Evolutionary conservation across 2,797 vertebrate genomes (phyloP).

Genomic region (Hephaestus fuliginosus): DNA sequence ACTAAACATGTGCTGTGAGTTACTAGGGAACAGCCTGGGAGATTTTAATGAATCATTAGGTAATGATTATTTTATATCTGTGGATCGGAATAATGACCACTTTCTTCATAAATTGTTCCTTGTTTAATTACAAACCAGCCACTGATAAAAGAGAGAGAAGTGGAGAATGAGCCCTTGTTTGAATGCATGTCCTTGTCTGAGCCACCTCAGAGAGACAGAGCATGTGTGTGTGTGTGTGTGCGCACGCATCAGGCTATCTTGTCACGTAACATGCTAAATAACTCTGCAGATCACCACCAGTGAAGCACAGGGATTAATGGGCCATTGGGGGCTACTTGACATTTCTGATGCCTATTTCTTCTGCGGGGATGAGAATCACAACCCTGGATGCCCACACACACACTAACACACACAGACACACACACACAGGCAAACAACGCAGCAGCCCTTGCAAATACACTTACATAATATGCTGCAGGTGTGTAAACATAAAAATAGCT

Average conservation of each 20-base stretch:
- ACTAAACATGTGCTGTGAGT: neutral
- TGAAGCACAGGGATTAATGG: conserved; percentile 67
- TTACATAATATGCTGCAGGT: conserved; percentile 8
- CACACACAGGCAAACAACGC: conserved; percentile 6
- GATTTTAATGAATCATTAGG: neutral
- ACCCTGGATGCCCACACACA: neutral
- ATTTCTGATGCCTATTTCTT: conserved; percentile 60
- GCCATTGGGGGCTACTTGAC: conserved; percentile 66
- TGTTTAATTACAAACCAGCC: neutral
- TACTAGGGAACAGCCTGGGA: neutral
- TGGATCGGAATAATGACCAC: neutral
- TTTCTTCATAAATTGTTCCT: neutral
- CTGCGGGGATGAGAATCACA: conserved; percentile 53
- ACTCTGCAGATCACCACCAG: conserved; percentile 58
- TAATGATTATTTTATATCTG: neutral
- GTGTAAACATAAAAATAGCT: conserved; percentile 3
- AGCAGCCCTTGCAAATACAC: conserved; percentile 2
- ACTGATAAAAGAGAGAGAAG: conserved; percentile 7
- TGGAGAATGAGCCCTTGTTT: conserved; percentile 12
- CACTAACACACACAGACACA: neutral
- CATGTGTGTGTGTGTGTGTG: neutral
- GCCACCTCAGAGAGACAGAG: neutral
- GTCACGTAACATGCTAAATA: conserved; percentile 66
- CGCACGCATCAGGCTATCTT: conserved; percentile 29
- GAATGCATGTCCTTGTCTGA: conserved; percentile 37